A percentile compares a stretch with the other conserved stretches of the same genome.
phyloP scores from a whole-genome alignment of 2,113 vertebrate species.

The Cygnus atratus region DNA sequence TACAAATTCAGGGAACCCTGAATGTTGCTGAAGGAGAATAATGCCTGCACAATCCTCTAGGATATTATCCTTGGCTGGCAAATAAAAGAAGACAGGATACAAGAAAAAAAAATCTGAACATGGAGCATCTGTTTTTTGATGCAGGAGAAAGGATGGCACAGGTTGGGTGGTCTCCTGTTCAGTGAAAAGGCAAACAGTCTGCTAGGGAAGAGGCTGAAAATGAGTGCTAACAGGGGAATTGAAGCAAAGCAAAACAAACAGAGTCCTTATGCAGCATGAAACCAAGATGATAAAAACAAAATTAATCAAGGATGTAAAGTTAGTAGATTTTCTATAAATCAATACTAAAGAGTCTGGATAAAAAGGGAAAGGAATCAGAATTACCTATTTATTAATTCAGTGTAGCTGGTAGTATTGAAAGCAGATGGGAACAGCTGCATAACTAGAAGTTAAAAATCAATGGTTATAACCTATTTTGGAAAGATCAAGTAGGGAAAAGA shows the following conservation, averaged over 20 bases:
- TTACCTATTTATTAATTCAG: background rate
- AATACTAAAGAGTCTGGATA: background rate
- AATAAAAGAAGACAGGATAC: background rate
- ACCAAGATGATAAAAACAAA: background rate
- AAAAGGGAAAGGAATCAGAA: background rate
- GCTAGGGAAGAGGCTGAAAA: background rate
- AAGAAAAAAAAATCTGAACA: background rate
- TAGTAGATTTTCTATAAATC: background rate
- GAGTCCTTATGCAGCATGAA: background rate
- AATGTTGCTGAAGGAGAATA: background rate
- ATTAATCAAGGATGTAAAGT: background rate
- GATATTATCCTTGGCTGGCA: background rate
- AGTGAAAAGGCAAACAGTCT: background rate
- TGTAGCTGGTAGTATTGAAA: background rate
- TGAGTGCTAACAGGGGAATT: background rate
- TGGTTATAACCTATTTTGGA: constrained; percentile 12
- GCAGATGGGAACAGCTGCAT: background rate
- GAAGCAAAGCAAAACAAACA: background rate
- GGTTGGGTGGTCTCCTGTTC: background rate
- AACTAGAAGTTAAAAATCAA: constrained; percentile 26
- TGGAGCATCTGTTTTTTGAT: background rate
- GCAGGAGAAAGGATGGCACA: background rate
- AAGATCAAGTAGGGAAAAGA: background rate
- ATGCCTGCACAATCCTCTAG: background rate
- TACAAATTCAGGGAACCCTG: background rate